Evolutionary conservation across 1,140 invertebrate genomes (phyloP), one percentile per base, ranked within the genome.

Genomic region (Tyrophagus putrescentiae): DNA sequence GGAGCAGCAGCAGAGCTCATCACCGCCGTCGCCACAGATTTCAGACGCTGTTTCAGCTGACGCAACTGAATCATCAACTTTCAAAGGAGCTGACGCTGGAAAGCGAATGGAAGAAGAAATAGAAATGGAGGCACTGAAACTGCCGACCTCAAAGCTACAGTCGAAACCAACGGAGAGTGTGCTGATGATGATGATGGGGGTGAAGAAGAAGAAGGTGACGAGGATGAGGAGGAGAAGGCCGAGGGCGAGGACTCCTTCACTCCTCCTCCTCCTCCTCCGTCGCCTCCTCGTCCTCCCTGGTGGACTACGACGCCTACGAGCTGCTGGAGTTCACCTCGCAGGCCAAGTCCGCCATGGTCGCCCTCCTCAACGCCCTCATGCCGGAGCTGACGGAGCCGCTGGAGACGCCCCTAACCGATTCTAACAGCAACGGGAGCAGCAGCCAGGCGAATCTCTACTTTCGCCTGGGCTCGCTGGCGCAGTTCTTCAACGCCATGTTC

Each of bases 401-500:
- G n/a, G n/a, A n/a, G n/a, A n/a, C n/a, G n/a, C n/a, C n/a, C n/a
- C n/a, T n/a, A n/a, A n/a, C n/a, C n/a, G n/a, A n/a, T n/a, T n/a
- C n/a, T n/a, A n/a, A n/a, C n/a, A n/a, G n/a, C n/a, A n/a, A n/a
- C n/a, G n/a, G n/a, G n/a, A n/a, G n/a, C n/a, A n/a, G n/a, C n/a
- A n/a, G n/a, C n/a, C n/a, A 39, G 11, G 11, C 11, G 36, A 39
- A 39, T 25, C 23, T 48, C 45, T 48, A 48, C 32, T 57, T 21
- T 16, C 18, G 21, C 13, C 31, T 57, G 31, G 31, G 33, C 9
- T 4, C 56, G 16, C 33, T 57, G 6, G 32, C 44, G 21, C 31
- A 39, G 4, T 50, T 57, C 9, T 57, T 57, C 21, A 48, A 48
- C 18, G 31, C 31, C 13, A 48, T 48, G 45, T 48, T 48, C 18